Percentiles rank a stretch among this genome's conserved stretches.
Evolutionary conservation across 1,140 invertebrate genomes (phyloP).

Genomic region (Augochlora pura): DNA sequence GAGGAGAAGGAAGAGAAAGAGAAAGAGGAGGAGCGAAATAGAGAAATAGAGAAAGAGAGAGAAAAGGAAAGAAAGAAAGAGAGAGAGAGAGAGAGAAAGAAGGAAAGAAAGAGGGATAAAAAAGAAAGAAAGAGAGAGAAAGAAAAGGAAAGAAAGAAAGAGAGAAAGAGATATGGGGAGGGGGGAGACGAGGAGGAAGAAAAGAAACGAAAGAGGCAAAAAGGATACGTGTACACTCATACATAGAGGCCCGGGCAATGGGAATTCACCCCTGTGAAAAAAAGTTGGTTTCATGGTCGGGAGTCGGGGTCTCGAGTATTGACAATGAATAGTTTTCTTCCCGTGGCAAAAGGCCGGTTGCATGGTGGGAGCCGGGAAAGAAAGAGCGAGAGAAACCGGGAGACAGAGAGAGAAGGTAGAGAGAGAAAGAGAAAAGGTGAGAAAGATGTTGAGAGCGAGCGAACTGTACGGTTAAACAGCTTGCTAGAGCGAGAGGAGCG

Average conservation of each 20-base stretch:
- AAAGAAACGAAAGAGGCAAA: constrained; percentile 19
- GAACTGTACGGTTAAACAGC: neutral
- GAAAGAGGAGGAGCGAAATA: too few relatives aligned
- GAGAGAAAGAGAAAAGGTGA: constrained; percentile 12
- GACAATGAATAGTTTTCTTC: constrained; percentile 69
- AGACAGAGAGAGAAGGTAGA: constrained; percentile 29
- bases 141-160: too few relatives aligned
- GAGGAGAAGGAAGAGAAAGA: neutral
- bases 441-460: neutral
- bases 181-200: constrained; percentile 5
- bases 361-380: neutral
- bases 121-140: neutral
- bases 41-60: too few relatives aligned
- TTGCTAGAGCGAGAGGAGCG: constrained; percentile 18
- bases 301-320: constrained; percentile 61
- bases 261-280: constrained; percentile 52
- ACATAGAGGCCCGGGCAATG: constrained; percentile 15
- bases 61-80: too few relatives aligned
- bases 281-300: constrained; percentile 61
- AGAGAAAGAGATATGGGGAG: too few relatives aligned
- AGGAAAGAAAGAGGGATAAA: neutral
- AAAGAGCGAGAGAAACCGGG: neutral
- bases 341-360: constrained; percentile 42
- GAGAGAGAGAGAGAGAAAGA: too few relatives aligned
- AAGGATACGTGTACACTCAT: constrained; percentile 20